A percentile compares a stretch with the other conserved stretches of the same genome.
Conservation (phyloP, 2,113 vertebrate genomes). For the Ictalurus furcatus region DNA sequence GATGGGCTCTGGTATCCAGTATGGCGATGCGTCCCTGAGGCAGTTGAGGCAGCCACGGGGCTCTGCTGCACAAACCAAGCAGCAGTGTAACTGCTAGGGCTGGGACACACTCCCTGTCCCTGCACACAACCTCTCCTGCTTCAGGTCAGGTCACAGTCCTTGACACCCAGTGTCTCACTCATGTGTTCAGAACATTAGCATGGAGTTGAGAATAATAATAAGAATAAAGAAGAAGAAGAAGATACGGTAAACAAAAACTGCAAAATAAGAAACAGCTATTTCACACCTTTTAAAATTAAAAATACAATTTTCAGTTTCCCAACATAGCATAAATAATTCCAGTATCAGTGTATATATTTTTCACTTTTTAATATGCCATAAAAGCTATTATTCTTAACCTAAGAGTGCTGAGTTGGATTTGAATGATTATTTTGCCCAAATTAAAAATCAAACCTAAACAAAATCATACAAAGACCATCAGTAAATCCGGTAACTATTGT, state of each 20-base stretch:
- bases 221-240: not conserved
- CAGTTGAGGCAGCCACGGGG: constrained; percentile 85
- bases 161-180: not conserved
- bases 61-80: constrained; percentile 76
- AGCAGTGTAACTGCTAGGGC: constrained; percentile 86
- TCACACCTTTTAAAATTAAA: not conserved
- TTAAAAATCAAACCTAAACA: not conserved
- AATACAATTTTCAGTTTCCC: not conserved
- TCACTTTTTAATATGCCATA: not conserved
- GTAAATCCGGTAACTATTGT: not conserved
- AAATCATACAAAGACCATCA: not conserved
- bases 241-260: not conserved
- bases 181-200: not conserved
- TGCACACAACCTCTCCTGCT: constrained; percentile 55
- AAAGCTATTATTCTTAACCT: not conserved
- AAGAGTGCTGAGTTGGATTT: not conserved
- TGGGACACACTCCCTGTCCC: constrained; percentile 39
- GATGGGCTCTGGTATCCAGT: constrained; percentile 95
- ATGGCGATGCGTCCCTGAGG: constrained; percentile 84
- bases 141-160: constrained; percentile 48
- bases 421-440: not conserved
- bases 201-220: not conserved
- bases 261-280: too few species aligned
- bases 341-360: not conserved
- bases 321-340: not conserved